Evolutionary conservation across 2,113 vertebrate species (phyloP), one percentile per base, ranked within the genome.

Genomic region (Phalacrocorax pelagicus): DNA sequence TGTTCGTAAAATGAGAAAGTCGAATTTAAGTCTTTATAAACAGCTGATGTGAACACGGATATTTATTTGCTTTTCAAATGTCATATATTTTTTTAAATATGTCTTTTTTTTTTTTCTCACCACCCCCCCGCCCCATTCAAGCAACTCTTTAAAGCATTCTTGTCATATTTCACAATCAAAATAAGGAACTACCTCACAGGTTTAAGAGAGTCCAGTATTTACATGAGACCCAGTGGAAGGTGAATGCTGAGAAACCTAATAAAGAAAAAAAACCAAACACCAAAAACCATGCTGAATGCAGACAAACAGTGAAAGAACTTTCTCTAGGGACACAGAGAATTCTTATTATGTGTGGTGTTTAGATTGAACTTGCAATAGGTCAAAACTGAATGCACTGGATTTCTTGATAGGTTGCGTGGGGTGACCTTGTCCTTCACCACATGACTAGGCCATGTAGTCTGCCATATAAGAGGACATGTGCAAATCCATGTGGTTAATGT

Each of bases 261-360:
- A 44, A 63, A 58, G 5, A 15, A 58, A 32, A 77, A 70, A 36
- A 5, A 10, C 38, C 38, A 38, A 38, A 38, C 38, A 38, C 38
- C 38, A 44, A 51, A 30, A 0, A 22, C 49, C 21, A 58, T 15
- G 42, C 42, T 44, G 42, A 44, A 44, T 44, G 30, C 40, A 82
- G 18, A 21, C 30, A 42, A 81, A 38, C 34, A 57, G 20, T 12
- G 19, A 40, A 55, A 83, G 16, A 87, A 26, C 22, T 72, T 72
- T 40, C 32, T 32, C 42, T 51, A 51, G 8, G 21, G 36, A n/a
- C 8, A 4, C 26, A 10, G n/a, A 72, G 8, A 51, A 40, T 57
- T 57, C 9, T 72, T 1, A 0, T 62, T 55, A 55, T 0, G 1
- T 24, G 23, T 32, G 21, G 10, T 40, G 32, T 79, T 79, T 51